Evolutionary conservation across 2,113 vertebrate genomes (phyloP), one percentile per base, ranked within the genome.

Genomic region (Crypturellus undulatus): DNA sequence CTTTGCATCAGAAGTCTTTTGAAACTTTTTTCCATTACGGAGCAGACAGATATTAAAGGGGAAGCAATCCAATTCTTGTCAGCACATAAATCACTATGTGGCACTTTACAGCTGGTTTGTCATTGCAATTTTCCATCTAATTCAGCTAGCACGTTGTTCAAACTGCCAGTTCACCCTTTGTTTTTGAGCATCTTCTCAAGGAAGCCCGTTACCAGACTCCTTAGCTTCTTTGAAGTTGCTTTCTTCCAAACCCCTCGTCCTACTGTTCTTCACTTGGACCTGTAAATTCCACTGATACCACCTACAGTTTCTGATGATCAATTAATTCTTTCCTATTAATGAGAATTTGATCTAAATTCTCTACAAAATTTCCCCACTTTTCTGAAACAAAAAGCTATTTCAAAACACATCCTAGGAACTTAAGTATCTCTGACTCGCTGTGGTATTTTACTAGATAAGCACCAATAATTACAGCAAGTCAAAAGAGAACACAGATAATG

Each of bases 21-120:
- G 45, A 83, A 72, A 32, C 54, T 58, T 58, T 30, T 19, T 56
- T 28, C 54, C 30, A 28, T 32, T 58, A 58, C 5, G 26, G 45
- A 56, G 62, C 16, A 28, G 73, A 49, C 13, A 8, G 54, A 9
- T 28, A 45, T 32, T 28, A 52, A 18, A 4, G 20, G 64, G 58
- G 52, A 90, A 87, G 32, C 45, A 84, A 24, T 18, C 30, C 9
- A 24, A 76, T 9, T 32, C 54, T 19, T 24, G 51, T 9, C 22
- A 84, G 52, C 45, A 80, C 45, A 40, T 26, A 79, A 67, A 80
- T 47, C 58, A 36, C 59, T 28, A 6, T 24, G 62, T 24, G 62
- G 68, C n/a, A n/a, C 4, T 0, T 30, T 5, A n/a, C 26, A 4
- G 4, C 2, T 58, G 54, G 16, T 58, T 30, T 58, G 30, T 32